Conservation (phyloP, 2,888 invertebrate genomes). For the Drosophila pseudotakahashii region DNA sequence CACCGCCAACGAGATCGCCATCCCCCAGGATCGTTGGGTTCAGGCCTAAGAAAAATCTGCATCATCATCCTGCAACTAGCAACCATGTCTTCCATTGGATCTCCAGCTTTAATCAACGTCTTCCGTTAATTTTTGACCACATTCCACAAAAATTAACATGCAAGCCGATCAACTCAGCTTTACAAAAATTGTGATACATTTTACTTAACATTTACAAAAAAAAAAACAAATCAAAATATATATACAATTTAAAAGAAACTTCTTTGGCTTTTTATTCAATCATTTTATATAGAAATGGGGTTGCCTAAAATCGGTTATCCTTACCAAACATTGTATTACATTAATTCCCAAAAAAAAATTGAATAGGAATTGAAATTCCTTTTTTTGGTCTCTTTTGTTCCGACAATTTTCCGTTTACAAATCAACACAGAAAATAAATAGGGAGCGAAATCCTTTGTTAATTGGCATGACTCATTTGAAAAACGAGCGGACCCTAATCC, state of each 20-base stretch:
- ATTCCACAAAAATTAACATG: slow-evolving; percentile 58
- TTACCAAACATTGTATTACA: slow-evolving; percentile 6
- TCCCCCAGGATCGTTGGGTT: slow-evolving; percentile 87
- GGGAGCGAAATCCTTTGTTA: slow-evolving; percentile 49
- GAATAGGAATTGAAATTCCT: slow-evolving; percentile 35
- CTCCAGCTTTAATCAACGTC: slow-evolving; percentile 67
- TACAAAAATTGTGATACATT: slow-evolving; percentile 76
- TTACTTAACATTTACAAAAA: slow-evolving; percentile 42
- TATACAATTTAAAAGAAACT: slow-evolving; percentile 61
- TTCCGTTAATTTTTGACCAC: slow-evolving; percentile 63
- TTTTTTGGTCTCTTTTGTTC: background rate
- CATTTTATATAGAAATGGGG: slow-evolving; percentile 6
- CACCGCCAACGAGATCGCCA: slow-evolving; percentile 82
- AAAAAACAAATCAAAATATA: slow-evolving; percentile 52
- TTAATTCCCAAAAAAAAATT: slow-evolving; percentile 2
- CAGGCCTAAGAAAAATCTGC: slow-evolving; percentile 86
- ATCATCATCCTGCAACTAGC: slow-evolving; percentile 10
- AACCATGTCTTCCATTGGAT: slow-evolving; percentile 69
- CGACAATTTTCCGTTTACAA: slow-evolving; percentile 33
- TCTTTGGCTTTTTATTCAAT: slow-evolving; percentile 46
- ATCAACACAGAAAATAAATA: slow-evolving; percentile 31
- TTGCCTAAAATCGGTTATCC: background rate
- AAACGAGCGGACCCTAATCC: slow-evolving; percentile 53
- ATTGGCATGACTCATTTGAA: slow-evolving; percentile 61
- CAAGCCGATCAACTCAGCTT: slow-evolving; percentile 65